These are phyloP conservation scores for Papilio protenor DNA, from an alignment of 2,888 invertebrate genomes.

Conservation along the genomic window DNA sequence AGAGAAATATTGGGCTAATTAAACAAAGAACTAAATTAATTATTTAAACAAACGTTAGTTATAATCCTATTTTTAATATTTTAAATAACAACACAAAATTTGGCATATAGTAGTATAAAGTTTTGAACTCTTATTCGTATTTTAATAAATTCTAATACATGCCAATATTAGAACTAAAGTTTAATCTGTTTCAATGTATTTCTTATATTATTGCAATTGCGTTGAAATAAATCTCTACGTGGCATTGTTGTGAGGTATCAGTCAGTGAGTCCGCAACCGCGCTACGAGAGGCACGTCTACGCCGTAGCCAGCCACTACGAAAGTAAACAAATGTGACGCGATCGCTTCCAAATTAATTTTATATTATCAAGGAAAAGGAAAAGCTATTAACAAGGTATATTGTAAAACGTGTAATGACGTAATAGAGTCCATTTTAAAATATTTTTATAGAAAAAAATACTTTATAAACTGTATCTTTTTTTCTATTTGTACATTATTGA, in stretches of 20 bases:
- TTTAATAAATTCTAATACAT: background rate
- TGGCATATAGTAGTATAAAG: too few relatives aligned
- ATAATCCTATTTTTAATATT: too few relatives aligned
- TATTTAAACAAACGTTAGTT: background rate
- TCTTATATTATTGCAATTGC: background rate
- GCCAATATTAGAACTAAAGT: background rate
- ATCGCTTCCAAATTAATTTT: constrained; percentile 15
- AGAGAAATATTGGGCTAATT: constrained; percentile 1
- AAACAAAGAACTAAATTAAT: background rate
- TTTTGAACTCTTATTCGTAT: background rate
- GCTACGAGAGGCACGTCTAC: constrained; percentile 30
- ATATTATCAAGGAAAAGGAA: constrained; percentile 20
- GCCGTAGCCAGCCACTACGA: constrained; percentile 12
- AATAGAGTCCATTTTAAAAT: background rate
- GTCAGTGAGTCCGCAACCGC: constrained; percentile 42
- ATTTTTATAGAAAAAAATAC: background rate
- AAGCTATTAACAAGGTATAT: constrained; percentile 23
- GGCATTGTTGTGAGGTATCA: constrained; percentile 29
- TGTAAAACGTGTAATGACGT: background rate
- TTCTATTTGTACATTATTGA: background rate
- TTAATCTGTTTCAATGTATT: background rate
- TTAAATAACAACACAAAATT: too few relatives aligned
- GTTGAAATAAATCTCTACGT: constrained; percentile 9
- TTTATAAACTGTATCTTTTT: background rate
- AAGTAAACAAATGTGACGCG: constrained; percentile 43